Percentiles rank a stretch among this genome's conserved stretches.
Conservation (phyloP, 2,113 vertebrate genomes). For the Pao palembangensis region DNA sequence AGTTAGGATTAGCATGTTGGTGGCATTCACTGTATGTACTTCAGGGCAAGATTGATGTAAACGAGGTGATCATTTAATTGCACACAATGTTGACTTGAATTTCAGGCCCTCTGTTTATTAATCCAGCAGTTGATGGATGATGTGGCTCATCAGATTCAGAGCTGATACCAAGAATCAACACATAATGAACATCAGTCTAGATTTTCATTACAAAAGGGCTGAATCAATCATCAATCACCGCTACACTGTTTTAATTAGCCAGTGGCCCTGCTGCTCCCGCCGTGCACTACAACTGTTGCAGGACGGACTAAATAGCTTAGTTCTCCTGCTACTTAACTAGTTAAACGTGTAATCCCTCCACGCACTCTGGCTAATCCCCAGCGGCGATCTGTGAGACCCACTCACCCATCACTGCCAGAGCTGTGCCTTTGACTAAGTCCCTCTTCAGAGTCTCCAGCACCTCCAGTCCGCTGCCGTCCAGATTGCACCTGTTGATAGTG, state of each 20-base stretch:
- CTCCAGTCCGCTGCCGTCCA: slow-evolving; percentile 91
- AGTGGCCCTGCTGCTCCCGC: slow-evolving; percentile 4
- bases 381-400: slow-evolving; percentile 38
- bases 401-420: slow-evolving; percentile 98
- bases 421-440: slow-evolving; percentile 90
- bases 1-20: not conserved
- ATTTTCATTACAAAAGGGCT: slow-evolving; percentile 53
- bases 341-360: slow-evolving; percentile 63
- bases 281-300: slow-evolving; percentile 13
- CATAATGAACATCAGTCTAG: slow-evolving; percentile 55
- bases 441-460: slow-evolving; percentile 92
- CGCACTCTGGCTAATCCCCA: slow-evolving; percentile 54
- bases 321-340: slow-evolving; percentile 49
- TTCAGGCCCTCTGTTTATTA: slow-evolving; percentile 33
- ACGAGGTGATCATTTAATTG: not conserved
- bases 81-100: slow-evolving; percentile 1
- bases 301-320: slow-evolving; percentile 23
- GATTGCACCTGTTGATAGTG: slow-evolving; percentile 96
- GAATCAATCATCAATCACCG: slow-evolving; percentile 67
- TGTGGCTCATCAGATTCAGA: slow-evolving; percentile 42
- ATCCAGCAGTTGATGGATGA: slow-evolving; percentile 48
- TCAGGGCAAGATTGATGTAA: too few relatives aligned
- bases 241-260: slow-evolving; percentile 63
- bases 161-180: slow-evolving; percentile 49
- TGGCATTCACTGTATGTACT: not conserved